Evolutionary conservation across 2,888 invertebrate genomes (phyloP).

Genomic region (Hypselothyrea guttata): DNA sequence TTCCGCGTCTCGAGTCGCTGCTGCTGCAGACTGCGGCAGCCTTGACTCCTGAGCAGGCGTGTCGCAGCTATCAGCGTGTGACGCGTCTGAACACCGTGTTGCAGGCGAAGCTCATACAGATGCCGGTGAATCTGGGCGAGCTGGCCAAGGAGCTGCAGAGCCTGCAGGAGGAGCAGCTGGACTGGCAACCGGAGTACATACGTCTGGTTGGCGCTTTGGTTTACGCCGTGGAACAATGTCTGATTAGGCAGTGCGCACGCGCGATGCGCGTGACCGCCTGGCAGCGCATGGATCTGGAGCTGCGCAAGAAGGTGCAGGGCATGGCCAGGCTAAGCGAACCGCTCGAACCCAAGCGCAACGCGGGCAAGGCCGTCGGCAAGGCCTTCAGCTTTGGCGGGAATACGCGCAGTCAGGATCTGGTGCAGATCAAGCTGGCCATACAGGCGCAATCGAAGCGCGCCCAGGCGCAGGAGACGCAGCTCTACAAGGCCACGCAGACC

Average conservation of each 20-base stretch:
- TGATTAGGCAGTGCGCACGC: slow-evolving; percentile 87
- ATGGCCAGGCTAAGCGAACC: slow-evolving; percentile 84
- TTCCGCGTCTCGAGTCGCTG: slow-evolving; percentile 90
- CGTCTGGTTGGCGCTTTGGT: slow-evolving; percentile 86
- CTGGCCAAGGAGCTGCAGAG: slow-evolving; percentile 80
- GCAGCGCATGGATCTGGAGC: slow-evolving; percentile 85
- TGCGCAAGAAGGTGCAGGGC: slow-evolving; percentile 86
- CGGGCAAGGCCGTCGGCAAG: slow-evolving; percentile 76
- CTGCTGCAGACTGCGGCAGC: slow-evolving; percentile 90
- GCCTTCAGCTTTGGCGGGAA: slow-evolving; percentile 81
- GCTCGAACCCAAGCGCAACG: slow-evolving; percentile 78
- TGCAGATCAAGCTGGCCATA: slow-evolving; percentile 82
- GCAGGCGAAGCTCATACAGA: slow-evolving; percentile 81
- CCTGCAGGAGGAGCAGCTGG: slow-evolving; percentile 82
- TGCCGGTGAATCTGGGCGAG: slow-evolving; percentile 80
- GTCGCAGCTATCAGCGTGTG: slow-evolving; percentile 87
- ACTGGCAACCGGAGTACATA: slow-evolving; percentile 84
- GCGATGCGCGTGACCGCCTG: slow-evolving; percentile 86
- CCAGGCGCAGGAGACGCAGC: slow-evolving; percentile 79
- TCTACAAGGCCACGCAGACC: slow-evolving; percentile 81
- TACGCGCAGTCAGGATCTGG: slow-evolving; percentile 82
- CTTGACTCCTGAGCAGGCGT: slow-evolving; percentile 91
- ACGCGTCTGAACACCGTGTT: slow-evolving; percentile 81
- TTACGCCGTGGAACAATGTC: slow-evolving; percentile 87
- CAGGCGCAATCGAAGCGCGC: slow-evolving; percentile 82